These are phyloP conservation scores for Himalopsyche japonica DNA, from an alignment of 2,888 invertebrate genomes.

Conservation along the genomic window DNA sequence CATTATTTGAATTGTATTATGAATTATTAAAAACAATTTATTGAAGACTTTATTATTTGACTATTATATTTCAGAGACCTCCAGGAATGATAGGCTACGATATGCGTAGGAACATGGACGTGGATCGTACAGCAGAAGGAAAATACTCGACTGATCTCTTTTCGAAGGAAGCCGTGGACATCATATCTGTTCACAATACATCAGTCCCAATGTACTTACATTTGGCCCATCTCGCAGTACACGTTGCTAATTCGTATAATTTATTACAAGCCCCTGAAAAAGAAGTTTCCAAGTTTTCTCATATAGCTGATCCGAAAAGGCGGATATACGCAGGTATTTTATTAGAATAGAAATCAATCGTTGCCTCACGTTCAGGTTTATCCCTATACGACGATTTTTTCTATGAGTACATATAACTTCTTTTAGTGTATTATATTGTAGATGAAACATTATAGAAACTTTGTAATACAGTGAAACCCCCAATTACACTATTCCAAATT, in stretches of 20 bases:
- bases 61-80: conserved; percentile 48
- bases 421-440: too few relatives aligned
- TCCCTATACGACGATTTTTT: too few relatives aligned
- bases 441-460: too few relatives aligned
- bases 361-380: too few relatives aligned
- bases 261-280: conserved; percentile 75
- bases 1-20: too few relatives aligned
- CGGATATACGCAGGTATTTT: conserved; percentile 72
- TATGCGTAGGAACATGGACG: conserved; percentile 62
- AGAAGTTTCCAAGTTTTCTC: conserved; percentile 67
- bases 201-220: conserved; percentile 68
- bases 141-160: conserved; percentile 70
- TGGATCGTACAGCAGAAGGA: conserved; percentile 59
- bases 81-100: conserved; percentile 59
- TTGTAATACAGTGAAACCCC: too few relatives aligned
- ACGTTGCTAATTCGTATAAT: conserved; percentile 65
- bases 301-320: conserved; percentile 69
- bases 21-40: too few relatives aligned
- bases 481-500: too few relatives aligned
- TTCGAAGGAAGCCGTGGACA: conserved; percentile 65
- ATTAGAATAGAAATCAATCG: too few relatives aligned
- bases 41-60: too few relatives aligned
- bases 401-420: too few relatives aligned
- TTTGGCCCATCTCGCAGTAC: conserved; percentile 70
- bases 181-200: conserved; percentile 60